Evolutionary conservation across 2,113 vertebrate species (phyloP).

Genomic region (Callocephalon fimbriatum): DNA sequence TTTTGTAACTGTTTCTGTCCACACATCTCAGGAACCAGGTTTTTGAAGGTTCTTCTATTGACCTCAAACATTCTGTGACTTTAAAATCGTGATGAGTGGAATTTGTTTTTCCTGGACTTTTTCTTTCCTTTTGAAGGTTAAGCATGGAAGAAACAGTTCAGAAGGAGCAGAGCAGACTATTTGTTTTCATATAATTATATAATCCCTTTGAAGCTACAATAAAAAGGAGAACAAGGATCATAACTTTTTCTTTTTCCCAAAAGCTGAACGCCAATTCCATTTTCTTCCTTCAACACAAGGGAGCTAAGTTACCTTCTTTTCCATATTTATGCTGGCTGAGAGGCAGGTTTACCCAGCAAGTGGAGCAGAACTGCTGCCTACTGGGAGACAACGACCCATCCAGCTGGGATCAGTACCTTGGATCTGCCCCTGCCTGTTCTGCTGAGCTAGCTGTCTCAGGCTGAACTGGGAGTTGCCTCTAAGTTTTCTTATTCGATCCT

Average conservation of each 20-base stretch:
- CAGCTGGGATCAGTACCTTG: neutral
- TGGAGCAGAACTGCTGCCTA: neutral
- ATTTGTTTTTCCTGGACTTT: conserved; percentile 7
- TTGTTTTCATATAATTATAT: neutral
- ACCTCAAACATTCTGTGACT: neutral
- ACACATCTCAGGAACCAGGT: neutral
- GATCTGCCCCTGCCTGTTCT: neutral
- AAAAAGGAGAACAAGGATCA: neutral
- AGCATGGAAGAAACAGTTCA: neutral
- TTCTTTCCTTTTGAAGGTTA: neutral
- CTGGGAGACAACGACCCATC: neutral
- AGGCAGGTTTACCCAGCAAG: neutral
- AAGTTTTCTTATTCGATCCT: neutral
- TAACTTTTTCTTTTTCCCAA: neutral
- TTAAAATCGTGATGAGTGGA: neutral
- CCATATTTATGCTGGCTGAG: neutral
- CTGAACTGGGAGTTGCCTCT: neutral
- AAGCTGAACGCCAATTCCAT: neutral
- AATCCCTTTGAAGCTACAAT: neutral
- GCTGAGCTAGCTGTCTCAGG: neutral
- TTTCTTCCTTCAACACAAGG: neutral
- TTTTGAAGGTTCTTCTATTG: neutral
- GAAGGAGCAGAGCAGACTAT: neutral
- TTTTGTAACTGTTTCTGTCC: neutral
- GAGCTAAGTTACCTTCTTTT: neutral